Evolutionary conservation across 2,888 invertebrate species (phyloP).

Genomic region (Anodontia alba): DNA sequence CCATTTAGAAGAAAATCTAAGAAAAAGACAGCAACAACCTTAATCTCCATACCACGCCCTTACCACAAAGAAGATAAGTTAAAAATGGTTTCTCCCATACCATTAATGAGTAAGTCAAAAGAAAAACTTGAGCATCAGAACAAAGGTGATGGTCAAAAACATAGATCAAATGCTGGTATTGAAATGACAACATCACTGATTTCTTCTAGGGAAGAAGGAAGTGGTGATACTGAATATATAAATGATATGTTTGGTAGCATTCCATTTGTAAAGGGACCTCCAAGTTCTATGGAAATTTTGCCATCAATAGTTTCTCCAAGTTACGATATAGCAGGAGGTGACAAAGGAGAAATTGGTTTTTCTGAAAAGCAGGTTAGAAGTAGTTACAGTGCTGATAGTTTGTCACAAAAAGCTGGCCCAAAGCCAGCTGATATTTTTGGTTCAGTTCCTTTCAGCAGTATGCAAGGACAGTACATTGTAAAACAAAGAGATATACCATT

Average conservation of each 20-base stretch:
- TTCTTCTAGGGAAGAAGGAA: constrained; percentile 40
- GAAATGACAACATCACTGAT: constrained; percentile 9
- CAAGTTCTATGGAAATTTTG: constrained; percentile 57
- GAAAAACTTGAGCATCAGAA: constrained; percentile 33
- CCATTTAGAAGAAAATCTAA: constrained; percentile 79
- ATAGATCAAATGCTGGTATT: neutral
- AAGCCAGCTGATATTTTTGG: constrained; percentile 72
- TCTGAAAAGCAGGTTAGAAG: constrained; percentile 39
- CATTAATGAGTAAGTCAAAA: constrained; percentile 43
- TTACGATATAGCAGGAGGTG: neutral
- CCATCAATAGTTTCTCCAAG: constrained; percentile 30
- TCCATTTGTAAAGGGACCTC: constrained; percentile 73
- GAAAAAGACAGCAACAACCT: constrained; percentile 57
- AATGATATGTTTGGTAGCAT: constrained; percentile 80
- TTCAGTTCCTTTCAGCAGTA: constrained; percentile 70
- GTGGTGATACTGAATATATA: constrained; percentile 23
- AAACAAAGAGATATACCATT: neutral
- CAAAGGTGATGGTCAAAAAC: constrained; percentile 32
- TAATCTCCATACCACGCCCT: neutral
- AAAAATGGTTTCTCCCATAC: constrained; percentile 16
- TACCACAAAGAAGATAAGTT: constrained; percentile 4
- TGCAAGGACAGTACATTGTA: constrained; percentile 33
- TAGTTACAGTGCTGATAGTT: constrained; percentile 59
- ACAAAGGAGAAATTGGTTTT: constrained; percentile 13
- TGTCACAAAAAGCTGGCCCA: constrained; percentile 34